These are phyloP conservation scores for Thaumatotibia leucotreta DNA, from an alignment of 1,140 invertebrate genomes.

Conservation along the genomic window DNA sequence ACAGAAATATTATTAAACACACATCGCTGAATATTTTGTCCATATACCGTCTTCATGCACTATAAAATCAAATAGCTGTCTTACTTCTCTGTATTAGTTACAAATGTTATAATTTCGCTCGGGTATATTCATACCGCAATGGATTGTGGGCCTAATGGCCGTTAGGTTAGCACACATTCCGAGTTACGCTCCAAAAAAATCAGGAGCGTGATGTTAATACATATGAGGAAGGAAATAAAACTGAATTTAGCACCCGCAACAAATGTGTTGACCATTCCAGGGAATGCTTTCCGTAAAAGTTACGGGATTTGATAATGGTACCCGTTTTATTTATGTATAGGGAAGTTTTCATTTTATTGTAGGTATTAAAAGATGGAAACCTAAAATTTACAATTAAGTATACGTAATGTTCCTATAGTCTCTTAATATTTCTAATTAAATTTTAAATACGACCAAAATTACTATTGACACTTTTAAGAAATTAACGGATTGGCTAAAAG, in stretches of 20 bases:
- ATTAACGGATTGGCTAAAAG: no score
- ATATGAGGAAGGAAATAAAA: not conserved
- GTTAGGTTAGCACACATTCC: not conserved
- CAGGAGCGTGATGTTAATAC: not conserved
- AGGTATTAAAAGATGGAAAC: no score
- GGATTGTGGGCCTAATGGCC: not conserved
- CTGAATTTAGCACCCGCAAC: conserved; percentile 6
- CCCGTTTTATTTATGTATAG: not conserved
- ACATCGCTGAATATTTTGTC: not conserved
- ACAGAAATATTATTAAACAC: not conserved
- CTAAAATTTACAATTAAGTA: no score
- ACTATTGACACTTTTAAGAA: no score
- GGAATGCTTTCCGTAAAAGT: not conserved
- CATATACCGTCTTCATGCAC: not conserved
- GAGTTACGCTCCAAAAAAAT: not conserved
- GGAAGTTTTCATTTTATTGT: no score
- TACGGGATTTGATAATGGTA: not conserved
- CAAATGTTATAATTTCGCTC: not conserved
- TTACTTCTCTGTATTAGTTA: not conserved
- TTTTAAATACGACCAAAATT: no score
- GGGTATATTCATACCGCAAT: not conserved
- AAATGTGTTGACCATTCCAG: conserved; percentile 6
- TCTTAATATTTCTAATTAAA: no score
- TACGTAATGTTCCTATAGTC: no score
- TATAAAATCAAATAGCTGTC: not conserved